Evolutionary conservation across 2,888 invertebrate genomes (phyloP).

Genomic region (Tachystola acroxantha): DNA sequence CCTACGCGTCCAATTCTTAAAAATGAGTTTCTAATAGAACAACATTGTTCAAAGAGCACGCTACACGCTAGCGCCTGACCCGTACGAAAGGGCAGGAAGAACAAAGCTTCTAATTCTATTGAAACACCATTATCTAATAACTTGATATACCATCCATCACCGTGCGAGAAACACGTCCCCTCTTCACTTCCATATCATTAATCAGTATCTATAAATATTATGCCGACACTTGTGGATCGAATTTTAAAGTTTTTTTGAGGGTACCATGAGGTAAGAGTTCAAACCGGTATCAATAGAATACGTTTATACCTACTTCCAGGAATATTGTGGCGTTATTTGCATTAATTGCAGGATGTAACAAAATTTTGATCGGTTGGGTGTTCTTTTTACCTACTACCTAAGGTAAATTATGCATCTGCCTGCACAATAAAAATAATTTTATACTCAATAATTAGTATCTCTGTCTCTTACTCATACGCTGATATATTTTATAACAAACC

Average conservation of each 20-base stretch:
- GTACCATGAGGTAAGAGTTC: conserved; percentile 1
- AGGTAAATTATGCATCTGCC: too few relatives aligned
- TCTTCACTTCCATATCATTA: conserved; percentile 66
- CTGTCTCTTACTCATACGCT: too few relatives aligned
- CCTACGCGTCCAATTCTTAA: too few relatives aligned
- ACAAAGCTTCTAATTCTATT: conserved; percentile 73
- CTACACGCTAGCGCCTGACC: conserved; percentile 11
- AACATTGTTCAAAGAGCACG: conserved; percentile 4
- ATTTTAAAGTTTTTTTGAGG: conserved; percentile 27
- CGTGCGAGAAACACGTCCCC: conserved; percentile 47
- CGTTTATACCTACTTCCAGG: background rate
- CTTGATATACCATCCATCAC: conserved; percentile 64
- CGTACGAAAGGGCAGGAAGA: conserved; percentile 50
- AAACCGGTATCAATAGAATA: background rate
- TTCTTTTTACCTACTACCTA: too few relatives aligned
- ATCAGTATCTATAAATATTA: conserved; percentile 74
- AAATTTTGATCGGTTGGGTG: too few relatives aligned
- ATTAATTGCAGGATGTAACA: too few relatives aligned
- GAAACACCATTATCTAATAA: conserved; percentile 76
- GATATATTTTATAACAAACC: too few relatives aligned
- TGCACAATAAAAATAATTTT: too few relatives aligned
- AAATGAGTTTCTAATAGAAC: background rate
- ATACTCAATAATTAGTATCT: too few relatives aligned
- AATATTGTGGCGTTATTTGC: background rate
- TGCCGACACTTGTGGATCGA: conserved; percentile 64